Percentiles rank a stretch among this genome's conserved stretches.
Conservation (phyloP, 2,888 invertebrate species). For the Endotricha flammealis region DNA sequence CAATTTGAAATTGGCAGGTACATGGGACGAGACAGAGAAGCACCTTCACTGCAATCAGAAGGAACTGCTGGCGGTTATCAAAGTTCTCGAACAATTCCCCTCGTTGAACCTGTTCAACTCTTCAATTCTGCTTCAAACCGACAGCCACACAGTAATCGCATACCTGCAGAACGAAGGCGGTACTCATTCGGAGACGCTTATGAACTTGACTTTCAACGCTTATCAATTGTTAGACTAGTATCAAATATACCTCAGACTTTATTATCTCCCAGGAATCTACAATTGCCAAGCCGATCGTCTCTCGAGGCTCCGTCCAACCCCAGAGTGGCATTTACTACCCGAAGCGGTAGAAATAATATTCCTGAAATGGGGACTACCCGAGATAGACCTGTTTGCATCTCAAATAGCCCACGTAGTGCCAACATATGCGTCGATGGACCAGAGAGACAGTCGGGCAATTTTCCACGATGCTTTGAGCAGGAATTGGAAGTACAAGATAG, state of each 20-base stretch:
- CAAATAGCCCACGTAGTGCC: conserved; percentile 11
- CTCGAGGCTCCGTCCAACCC: conserved; percentile 1
- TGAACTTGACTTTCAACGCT: conserved; percentile 8
- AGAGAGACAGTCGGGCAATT: conserved; percentile 2
- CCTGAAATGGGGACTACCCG: neutral
- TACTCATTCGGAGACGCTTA: conserved; percentile 21
- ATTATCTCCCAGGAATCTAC: neutral
- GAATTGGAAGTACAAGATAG: neutral
- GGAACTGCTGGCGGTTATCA: conserved; percentile 6
- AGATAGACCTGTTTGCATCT: conserved; percentile 5
- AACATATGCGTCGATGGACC: conserved; percentile 11
- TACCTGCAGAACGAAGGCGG: conserved; percentile 28
- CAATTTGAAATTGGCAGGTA: conserved; percentile 16
- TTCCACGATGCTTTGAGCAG: conserved; percentile 6
- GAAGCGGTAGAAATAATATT: neutral
- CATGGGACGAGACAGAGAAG: conserved; percentile 15
- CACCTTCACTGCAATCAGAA: conserved; percentile 20
- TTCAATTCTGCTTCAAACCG: conserved; percentile 8
- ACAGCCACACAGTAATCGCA: conserved; percentile 7
- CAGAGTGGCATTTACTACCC: conserved; percentile 2
- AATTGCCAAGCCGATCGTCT: neutral
- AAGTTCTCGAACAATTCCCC: conserved; percentile 11
- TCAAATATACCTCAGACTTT: neutral
- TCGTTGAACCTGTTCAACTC: conserved; percentile 4
- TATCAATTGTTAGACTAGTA: neutral